A percentile compares a stretch with the other conserved stretches of the same genome.
Conservation (phyloP, 2,797 vertebrate species). For the Caiman crocodilus region DNA sequence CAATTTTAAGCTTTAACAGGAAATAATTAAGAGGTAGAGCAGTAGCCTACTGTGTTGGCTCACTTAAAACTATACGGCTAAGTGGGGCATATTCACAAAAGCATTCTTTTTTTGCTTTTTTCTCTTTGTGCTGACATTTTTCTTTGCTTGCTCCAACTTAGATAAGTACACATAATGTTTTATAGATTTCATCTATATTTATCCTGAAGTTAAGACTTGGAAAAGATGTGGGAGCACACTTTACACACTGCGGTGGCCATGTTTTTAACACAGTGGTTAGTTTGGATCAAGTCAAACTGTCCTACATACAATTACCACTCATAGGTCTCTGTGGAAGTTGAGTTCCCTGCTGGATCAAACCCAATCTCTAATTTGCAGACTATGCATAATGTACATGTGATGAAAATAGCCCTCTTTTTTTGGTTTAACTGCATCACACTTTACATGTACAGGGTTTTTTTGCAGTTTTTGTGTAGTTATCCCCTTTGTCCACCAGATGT, state of each 20-base stretch:
- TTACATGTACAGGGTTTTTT: no score
- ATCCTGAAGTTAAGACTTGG: background rate
- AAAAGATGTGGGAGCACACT: background rate
- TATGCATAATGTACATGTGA: background rate
- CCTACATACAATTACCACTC: background rate
- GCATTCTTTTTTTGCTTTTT: background rate
- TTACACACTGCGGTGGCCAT: background rate
- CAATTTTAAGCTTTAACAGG: constrained; percentile 75
- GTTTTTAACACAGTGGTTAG: background rate
- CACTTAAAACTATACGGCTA: constrained; percentile 64
- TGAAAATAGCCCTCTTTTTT: no score
- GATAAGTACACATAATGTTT: constrained; percentile 38
- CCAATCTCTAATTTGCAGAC: background rate
- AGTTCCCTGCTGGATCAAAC: background rate
- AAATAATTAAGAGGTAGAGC: constrained; percentile 69
- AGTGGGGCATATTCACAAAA: constrained; percentile 61
- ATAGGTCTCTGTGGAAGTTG: background rate
- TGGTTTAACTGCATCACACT: no score
- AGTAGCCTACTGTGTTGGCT: constrained; percentile 64
- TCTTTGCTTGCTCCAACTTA: constrained; percentile 63
- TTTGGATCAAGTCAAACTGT: background rate
- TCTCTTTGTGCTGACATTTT: background rate
- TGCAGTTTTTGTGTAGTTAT: no score
- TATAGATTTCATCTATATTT: background rate
- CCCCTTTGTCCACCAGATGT: no score